Base-by-base conservation (phyloP, 1,140 invertebrate genomes). In the Lepidostoma basale region DNA sequence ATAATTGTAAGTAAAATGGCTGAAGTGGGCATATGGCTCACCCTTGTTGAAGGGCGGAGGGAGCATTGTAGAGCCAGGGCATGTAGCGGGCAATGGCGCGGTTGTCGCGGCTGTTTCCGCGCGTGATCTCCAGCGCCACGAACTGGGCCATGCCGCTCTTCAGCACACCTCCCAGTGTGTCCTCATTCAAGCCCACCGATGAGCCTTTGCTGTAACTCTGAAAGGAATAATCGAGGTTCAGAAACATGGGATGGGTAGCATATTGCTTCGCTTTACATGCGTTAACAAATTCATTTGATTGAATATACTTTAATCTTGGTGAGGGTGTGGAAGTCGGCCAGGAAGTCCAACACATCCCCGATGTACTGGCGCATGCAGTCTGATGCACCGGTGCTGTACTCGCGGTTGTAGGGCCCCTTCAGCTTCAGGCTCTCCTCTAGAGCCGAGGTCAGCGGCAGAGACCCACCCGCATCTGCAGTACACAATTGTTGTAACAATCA, bases 91-190 rank as follows among this genome's bases (percentile, higher is more conserved):
- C 85, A 12, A 96, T 89, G 2, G 94, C 90, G 75, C 91, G 85
- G 77, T 93, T 93, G 76, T 97, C 95, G 74, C 93, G 83, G 3
- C 88, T 89, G 77, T 94, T 95, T 25, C 92, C 92, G 69, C 92
- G 83, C 0, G 93, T 93, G 73, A 98, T 92, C 84, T 99, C 97
- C 74, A 98, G 81, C 12, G 96, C 94, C 45, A 98, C 85, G 82
- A 92, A 98, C 82, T 99, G 97, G 0, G 97, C 94, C 47, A 98
- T 88, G 12, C 94, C 96, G 56, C 96, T 95, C 81, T 99, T 99
- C 9, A 99, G 85, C 20, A 95, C 92, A 6, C 95, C 95, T 6
- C 97, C 97, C 18, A 99, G 82, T 0, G 96, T 98, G 78, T 99
- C 97, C 80, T 98, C 92, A 79, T 96, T 96, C 60, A 98, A 81